Base-by-base conservation (phyloP, 2,113 vertebrate genomes). In the Aptenodytes patagonicus region DNA sequence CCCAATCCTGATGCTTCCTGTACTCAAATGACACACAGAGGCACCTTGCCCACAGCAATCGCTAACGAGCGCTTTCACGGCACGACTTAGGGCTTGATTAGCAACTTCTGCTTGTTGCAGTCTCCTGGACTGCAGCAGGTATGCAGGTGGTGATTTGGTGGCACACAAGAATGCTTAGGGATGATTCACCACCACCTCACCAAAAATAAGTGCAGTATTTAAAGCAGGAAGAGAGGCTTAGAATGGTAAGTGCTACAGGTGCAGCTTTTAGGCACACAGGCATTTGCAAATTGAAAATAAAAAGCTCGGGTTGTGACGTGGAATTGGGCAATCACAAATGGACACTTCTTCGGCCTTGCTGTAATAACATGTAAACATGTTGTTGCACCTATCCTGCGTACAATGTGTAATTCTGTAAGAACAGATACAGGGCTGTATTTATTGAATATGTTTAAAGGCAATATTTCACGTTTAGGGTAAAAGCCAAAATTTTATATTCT, bases 191-290 rank as follows among this genome's bases (percentile, higher is more conserved):
- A 58, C 29, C 64, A 55, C 36, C 62, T 93, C 54, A 21, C 80
- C 73, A 93, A 81, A 87, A 82, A 15, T 93, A 96, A 97, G 95
- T 94, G 94, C 93, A 93, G 47, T 49, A 34, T 62, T 85, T 83
- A 87, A 85, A 95, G n/a, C 62, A 73, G 71, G 55, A 95, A 42
- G 40, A 79, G 40, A 96, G n/a, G 46, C 24, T 92, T 83, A 58
- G 78, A 91, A 82, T 51, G 22, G 4, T 81, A 97, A 95, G 95
- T 93, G 95, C 87, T 95, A 85, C 82, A 91, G 69, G 76, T 76
- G 58, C 80, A 84, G 69, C 62, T 93, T 96, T 96, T 71, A 58
- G 92, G 80, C 14, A 10, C 22, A 57, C 4, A 49, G 69, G 38
- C 31, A 83, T 70, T 64, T 89, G 58, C 65, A 90, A 95, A 52